A percentile compares a stretch with the other conserved stretches of the same genome.
These are phyloP conservation scores for Drosophila acutilabella DNA, from an alignment of 2,888 invertebrate species.

Conservation along the genomic window DNA sequence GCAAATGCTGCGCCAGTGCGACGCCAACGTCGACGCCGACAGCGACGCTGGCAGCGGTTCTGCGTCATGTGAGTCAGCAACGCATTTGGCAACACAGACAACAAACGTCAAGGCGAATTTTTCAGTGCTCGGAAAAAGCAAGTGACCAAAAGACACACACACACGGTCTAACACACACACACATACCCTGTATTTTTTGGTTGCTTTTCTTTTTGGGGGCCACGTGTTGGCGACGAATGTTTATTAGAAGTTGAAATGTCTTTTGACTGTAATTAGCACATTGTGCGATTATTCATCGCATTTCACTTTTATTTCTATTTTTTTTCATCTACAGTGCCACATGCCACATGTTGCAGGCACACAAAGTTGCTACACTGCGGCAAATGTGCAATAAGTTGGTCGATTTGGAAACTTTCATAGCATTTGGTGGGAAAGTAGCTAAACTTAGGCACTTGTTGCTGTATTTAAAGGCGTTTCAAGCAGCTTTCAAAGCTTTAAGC, in stretches of 20 bases:
- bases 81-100: slow-evolving; percentile 69
- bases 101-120: slow-evolving; percentile 62
- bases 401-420: no score
- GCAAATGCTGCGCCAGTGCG: slow-evolving; percentile 58
- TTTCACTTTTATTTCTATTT: not conserved
- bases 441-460: not conserved
- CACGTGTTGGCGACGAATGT: slow-evolving; percentile 55
- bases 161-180: slow-evolving; percentile 13
- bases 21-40: slow-evolving; percentile 53
- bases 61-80: slow-evolving; percentile 82
- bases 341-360: slow-evolving; percentile 18
- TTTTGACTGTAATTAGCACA: slow-evolving; percentile 77
- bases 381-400: no score
- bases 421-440: not conserved
- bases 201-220: slow-evolving; percentile 28
- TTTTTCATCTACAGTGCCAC: not conserved
- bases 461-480: no score
- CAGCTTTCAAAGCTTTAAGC: no score
- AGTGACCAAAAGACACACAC: slow-evolving; percentile 41
- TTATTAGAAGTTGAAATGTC: slow-evolving; percentile 68
- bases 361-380: not conserved
- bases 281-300: slow-evolving; percentile 55
- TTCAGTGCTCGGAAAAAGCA: slow-evolving; percentile 56
- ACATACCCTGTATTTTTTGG: not conserved
- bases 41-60: slow-evolving; percentile 47